Evolutionary conservation across 2,113 vertebrate species (phyloP), one percentile per base, ranked within the genome.

Genomic region (Lathamus discolor): DNA sequence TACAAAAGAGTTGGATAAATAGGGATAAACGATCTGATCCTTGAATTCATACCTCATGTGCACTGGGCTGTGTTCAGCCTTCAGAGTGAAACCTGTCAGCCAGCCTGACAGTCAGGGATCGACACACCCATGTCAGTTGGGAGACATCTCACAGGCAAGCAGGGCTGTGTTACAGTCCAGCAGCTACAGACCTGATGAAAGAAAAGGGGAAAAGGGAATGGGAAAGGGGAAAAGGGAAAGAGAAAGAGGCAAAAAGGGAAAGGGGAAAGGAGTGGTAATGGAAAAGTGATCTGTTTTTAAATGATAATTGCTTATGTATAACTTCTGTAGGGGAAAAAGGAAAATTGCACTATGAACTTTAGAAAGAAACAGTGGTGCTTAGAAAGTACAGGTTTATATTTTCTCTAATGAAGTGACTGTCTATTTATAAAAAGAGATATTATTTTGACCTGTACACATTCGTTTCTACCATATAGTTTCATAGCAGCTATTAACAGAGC

Each of bases 341-440:
- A 94, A 97, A 96, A 97, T 97, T 98, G 97, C 97, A 97, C 97
- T 98, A 95, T 95, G 92, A 95, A 93, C 87, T 97, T 91, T 79
- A 90, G 95, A 96, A 94, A 95, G 94, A 94, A 95, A 93, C 86
- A 92, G 95, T 93, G 95, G 95, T 97, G 97, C 84, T 97, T 95
- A 86, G 94, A 80, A 94, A 92, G 86, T 95, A 83, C 94, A 94
- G 94, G 90, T 76, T 90, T 90, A 43, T 96, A 80, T 96, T 94
- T 95, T 95, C 88, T 95, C 52, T 93, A 91, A 93, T 90, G 72
- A 97, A 96, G 52, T 95, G 89, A 97, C 80, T 88, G 46, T 86
- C 57, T 97, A 88, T 97, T 97, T 97, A 97, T 97, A 84, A 92
- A 93, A 95, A 90, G n/a, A 96, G 94, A 83, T 83, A 84, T 46